These are phyloP conservation scores for Lipotes vexillifer DNA, from an alignment of 2,113 vertebrate genomes.

Conservation along the genomic window DNA sequence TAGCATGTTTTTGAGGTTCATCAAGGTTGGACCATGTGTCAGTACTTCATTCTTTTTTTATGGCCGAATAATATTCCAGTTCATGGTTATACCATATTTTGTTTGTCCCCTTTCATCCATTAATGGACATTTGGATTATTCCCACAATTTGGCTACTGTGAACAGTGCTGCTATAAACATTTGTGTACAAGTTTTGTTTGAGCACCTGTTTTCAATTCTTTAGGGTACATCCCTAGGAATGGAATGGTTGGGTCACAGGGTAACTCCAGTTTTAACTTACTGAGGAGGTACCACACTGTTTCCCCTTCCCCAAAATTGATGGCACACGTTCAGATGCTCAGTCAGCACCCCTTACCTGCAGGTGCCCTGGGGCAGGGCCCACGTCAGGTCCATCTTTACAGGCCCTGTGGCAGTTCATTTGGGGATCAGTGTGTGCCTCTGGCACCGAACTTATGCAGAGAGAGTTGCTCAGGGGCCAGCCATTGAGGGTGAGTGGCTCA, in stretches of 20 bases:
- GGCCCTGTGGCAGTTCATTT: neutral
- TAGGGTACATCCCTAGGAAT: neutral
- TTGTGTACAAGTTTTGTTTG: neutral
- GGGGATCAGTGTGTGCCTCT: neutral
- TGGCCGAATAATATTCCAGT: neutral
- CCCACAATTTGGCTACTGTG: neutral
- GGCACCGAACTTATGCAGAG: neutral
- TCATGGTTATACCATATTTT: rapidly evolving
- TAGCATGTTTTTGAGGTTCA: neutral
- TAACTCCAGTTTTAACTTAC: neutral
- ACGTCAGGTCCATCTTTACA: neutral
- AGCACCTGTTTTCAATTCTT: neutral
- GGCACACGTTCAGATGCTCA: neutral
- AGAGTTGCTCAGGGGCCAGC: neutral
- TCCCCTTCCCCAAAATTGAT: too few species aligned
- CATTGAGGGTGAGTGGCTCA: neutral
- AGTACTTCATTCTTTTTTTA: neutral
- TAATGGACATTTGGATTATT: neutral
- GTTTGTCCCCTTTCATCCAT: neutral
- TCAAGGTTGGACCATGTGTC: neutral
- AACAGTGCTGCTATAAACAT: neutral
- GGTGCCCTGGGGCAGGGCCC: neutral
- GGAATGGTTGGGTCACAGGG: neutral
- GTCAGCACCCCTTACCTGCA: neutral
- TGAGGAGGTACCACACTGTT: neutral